Evolutionary conservation across 92 coral and sea anemone species (phyloP).

Genomic region (Hydrozoanthus gracilis): DNA sequence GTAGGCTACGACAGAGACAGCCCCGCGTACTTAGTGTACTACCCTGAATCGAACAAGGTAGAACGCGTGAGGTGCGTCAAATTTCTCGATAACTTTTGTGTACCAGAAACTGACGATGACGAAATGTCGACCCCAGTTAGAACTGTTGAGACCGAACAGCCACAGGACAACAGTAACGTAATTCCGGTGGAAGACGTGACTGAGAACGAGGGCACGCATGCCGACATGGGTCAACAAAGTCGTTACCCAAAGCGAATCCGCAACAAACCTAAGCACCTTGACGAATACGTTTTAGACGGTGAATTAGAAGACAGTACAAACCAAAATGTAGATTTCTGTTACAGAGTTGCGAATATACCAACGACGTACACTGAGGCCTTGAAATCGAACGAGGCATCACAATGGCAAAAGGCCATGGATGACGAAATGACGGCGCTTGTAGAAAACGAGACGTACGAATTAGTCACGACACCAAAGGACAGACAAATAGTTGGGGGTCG

Average conservation of each 20-base stretch:
- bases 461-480: constrained; percentile 62
- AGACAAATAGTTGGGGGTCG: constrained; percentile 70
- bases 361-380: constrained; percentile 51
- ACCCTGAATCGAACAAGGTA: no score
- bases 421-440: constrained; percentile 58
- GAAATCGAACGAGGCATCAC: constrained; percentile 52
- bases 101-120: no score
- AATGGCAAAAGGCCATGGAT: constrained; percentile 69
- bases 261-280: constrained; percentile 19
- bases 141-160: constrained; percentile 10
- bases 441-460: constrained; percentile 62
- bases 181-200: constrained; percentile 32
- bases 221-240: constrained; percentile 26
- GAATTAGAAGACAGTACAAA: constrained; percentile 55
- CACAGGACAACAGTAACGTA: constrained; percentile 11
- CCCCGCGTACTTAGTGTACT: no score
- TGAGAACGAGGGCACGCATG: constrained; percentile 10
- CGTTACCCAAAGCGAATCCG: constrained; percentile 53
- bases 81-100: no score
- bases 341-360: constrained; percentile 60
- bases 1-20: no score
- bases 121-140: no score
- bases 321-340: constrained; percentile 59
- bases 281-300: constrained; percentile 52
- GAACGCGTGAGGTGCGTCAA: no score